A percentile compares a stretch with the other conserved stretches of the same genome.
Evolutionary conservation across 2,113 vertebrate genomes (phyloP).

Genomic region (Amphiprion ocellaris): DNA sequence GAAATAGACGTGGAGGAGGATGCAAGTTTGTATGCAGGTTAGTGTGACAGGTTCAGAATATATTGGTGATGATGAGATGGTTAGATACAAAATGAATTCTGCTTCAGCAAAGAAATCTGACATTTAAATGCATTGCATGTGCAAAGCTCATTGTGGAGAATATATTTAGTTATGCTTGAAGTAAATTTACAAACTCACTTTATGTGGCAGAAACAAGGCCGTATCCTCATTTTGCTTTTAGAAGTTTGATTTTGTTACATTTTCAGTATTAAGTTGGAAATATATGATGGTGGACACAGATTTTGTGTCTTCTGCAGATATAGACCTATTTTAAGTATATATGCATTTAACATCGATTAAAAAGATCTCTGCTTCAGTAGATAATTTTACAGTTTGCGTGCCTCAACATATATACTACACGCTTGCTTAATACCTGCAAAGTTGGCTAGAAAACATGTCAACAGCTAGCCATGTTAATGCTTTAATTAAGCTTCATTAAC

Average conservation of each 20-base stretch:
- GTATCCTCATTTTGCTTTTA: background rate
- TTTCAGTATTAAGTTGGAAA: background rate
- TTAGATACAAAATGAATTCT: constrained; percentile 43
- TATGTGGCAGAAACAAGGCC: background rate
- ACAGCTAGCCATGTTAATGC: background rate
- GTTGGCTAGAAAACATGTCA: background rate
- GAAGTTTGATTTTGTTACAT: background rate
- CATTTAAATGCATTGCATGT: constrained; percentile 40
- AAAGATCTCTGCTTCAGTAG: background rate
- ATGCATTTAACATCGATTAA: background rate
- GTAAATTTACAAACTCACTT: constrained; percentile 19
- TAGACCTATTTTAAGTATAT: background rate
- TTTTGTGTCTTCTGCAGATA: background rate
- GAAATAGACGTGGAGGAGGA: constrained; percentile 68
- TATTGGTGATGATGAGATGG: constrained; percentile 48
- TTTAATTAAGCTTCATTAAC: constrained; percentile 4
- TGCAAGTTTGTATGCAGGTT: constrained; percentile 61
- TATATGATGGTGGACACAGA: background rate
- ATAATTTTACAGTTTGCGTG: background rate
- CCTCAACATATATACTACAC: background rate
- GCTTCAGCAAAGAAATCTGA: constrained; percentile 28
- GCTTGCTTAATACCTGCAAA: background rate
- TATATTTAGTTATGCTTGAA: constrained; percentile 16
- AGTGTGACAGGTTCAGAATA: constrained; percentile 60
- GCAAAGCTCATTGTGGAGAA: constrained; percentile 14